Evolutionary conservation across 2,113 vertebrate species (phyloP).

Genomic region (Engystomops pustulosus): DNA sequence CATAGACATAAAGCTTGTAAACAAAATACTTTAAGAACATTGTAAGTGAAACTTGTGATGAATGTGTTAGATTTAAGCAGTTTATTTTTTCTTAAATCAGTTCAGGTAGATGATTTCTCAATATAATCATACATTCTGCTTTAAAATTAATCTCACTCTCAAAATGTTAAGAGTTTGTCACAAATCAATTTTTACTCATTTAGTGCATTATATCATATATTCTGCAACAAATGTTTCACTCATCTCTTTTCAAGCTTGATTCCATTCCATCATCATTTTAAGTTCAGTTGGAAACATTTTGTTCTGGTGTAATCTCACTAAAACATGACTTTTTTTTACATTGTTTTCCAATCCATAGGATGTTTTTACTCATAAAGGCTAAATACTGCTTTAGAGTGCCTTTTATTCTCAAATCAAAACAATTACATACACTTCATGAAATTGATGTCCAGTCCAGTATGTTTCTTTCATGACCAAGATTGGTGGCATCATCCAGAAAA

Average conservation of each 20-base stretch:
- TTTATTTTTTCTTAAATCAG: conserved; percentile 7
- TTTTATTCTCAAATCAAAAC: no score
- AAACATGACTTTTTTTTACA: neutral
- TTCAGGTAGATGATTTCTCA: conserved; percentile 12
- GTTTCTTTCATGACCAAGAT: no score
- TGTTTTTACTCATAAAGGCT: no score
- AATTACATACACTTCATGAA: no score
- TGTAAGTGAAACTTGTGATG: neutral
- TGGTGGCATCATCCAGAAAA: no score
- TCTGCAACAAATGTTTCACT: neutral
- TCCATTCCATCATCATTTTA: neutral
- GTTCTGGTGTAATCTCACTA: neutral
- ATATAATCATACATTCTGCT: neutral
- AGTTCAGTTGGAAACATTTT: neutral
- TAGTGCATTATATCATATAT: neutral
- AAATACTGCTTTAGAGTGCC: no score
- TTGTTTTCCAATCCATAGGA: neutral
- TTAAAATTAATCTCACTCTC: neutral
- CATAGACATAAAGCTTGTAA: neutral
- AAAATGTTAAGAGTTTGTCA: neutral
- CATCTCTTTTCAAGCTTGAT: neutral
- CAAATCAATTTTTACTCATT: neutral
- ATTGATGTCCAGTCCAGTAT: no score
- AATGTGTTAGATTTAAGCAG: neutral
- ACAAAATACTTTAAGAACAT: neutral